These are phyloP conservation scores for Drosophila tristis DNA, from an alignment of 1,140 invertebrate species.

Conservation along the genomic window DNA sequence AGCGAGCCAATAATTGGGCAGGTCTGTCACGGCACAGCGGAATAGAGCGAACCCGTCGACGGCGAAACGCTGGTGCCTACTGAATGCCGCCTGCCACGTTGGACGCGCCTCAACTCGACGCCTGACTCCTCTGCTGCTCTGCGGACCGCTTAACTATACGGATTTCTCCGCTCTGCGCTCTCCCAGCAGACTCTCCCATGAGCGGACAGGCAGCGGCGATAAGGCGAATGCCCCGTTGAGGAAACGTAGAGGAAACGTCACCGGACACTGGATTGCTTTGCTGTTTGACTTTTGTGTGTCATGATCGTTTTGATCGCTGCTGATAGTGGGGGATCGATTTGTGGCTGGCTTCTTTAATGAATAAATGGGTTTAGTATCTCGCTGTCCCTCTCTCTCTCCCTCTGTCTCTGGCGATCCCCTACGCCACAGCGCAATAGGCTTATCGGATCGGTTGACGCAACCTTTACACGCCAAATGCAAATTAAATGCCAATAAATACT, in stretches of 20 bases:
- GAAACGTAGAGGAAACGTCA: slow-evolving; percentile 45
- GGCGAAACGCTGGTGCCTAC: slow-evolving; percentile 50
- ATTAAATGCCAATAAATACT: slow-evolving; percentile 45
- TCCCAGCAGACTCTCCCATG: background rate
- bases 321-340: slow-evolving; percentile 40
- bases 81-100: slow-evolving; percentile 49
- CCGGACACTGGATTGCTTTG: slow-evolving; percentile 38
- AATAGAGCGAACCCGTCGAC: slow-evolving; percentile 43
- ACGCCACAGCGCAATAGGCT: slow-evolving; percentile 4
- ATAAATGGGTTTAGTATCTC: slow-evolving; percentile 19
- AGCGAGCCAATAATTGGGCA: slow-evolving; percentile 1
- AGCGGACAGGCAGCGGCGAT: slow-evolving; percentile 3
- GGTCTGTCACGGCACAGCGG: background rate
- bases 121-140: no score
- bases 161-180: slow-evolving; percentile 16
- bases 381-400: background rate
- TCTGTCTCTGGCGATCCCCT: background rate
- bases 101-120: slow-evolving; percentile 12
- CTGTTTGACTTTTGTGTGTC: slow-evolving; percentile 61
- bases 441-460: slow-evolving; percentile 23
- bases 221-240: slow-evolving; percentile 13
- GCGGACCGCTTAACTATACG: slow-evolving; percentile 26
- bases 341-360: slow-evolving; percentile 3
- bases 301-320: slow-evolving; percentile 69
- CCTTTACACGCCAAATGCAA: slow-evolving; percentile 10